Evolutionary conservation across 2,888 invertebrate genomes (phyloP), one percentile per base, ranked within the genome.

Genomic region (Piscicola geometra): DNA sequence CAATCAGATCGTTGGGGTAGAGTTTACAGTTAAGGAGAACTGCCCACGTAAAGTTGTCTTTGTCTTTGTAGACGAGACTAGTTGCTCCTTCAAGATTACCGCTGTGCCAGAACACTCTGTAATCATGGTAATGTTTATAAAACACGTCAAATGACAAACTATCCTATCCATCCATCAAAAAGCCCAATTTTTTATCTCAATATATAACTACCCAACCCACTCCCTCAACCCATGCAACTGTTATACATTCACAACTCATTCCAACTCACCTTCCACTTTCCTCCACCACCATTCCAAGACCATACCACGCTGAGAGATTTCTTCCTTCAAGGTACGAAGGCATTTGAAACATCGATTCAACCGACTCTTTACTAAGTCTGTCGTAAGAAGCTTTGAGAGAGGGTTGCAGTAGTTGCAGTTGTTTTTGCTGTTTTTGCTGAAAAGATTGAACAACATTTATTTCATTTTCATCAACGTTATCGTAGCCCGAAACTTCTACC

Each of bases 71-170:
- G 30, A 81, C 77, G 18, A 82, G 81, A 2, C 81, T 77, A n/a
- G 83, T 82, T n/a, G 83, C 81, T 0, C 84, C 84, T 41, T 83
- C 83, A 81, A 84, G 82, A 5, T 80, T 81, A 0, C 84, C 83
- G 12, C 83, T 83, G 77, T 84, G 84, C 75, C 83, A 83, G 78
- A 81, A 83, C 1, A 81, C 33, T 28, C 71, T 71, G 28, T 33
- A 33, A 25, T 33, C 9, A 15, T 69, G 21, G 9, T 30, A 12
- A 33, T 12, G 21, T 69, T 33, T 35, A 69, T 9, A 25, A 33
- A 12, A n/a, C 12, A 33, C 32, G 5, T 25, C 32, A 5, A 69
- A 30, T n/a, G n/a, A n/a, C n/a, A n/a, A n/a, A n/a, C 12, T 9
- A 30, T 12, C 15, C 68, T 3, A 56, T 25, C 1, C 25, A 56